Conservation (phyloP, 2,888 invertebrate genomes). For the Pollenia griseotomentosa region DNA sequence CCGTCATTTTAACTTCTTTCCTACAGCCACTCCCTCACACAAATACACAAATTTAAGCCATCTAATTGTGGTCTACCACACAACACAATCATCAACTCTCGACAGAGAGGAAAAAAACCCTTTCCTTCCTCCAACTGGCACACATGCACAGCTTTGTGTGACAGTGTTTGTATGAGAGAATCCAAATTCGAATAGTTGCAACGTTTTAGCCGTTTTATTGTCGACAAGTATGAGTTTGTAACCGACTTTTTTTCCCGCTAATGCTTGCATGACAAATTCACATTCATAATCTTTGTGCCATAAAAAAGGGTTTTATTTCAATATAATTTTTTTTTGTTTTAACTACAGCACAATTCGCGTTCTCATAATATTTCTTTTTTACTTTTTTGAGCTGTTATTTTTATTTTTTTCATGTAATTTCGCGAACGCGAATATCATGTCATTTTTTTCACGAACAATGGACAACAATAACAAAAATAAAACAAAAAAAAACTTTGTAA, state of each 20-base stretch:
- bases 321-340: conserved; percentile 37
- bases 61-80: conserved; percentile 60
- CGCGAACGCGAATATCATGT: conserved; percentile 73
- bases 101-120: conserved; percentile 21
- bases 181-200: conserved; percentile 2
- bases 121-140: conserved; percentile 37
- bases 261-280: conserved; percentile 83
- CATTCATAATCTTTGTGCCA: conserved; percentile 79
- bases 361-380: conserved; percentile 57
- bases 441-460: conserved; percentile 69
- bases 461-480: conserved; percentile 6
- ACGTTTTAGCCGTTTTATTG: conserved; percentile 47
- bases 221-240: conserved; percentile 44
- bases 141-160: not conserved
- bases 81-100: conserved; percentile 56
- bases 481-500: conserved; percentile 19
- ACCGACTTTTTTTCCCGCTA: conserved; percentile 72
- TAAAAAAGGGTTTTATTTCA: conserved; percentile 66
- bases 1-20: conserved; percentile 27
- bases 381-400: conserved; percentile 8
- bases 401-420: conserved; percentile 71
- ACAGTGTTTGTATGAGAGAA: not conserved
- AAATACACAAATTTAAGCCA: conserved; percentile 14
- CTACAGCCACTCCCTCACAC: conserved; percentile 4
- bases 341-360: conserved; percentile 56